phyloP scores from a whole-genome alignment of 2,888 invertebrate genomes.

The Cosmopolites sordidus region DNA sequence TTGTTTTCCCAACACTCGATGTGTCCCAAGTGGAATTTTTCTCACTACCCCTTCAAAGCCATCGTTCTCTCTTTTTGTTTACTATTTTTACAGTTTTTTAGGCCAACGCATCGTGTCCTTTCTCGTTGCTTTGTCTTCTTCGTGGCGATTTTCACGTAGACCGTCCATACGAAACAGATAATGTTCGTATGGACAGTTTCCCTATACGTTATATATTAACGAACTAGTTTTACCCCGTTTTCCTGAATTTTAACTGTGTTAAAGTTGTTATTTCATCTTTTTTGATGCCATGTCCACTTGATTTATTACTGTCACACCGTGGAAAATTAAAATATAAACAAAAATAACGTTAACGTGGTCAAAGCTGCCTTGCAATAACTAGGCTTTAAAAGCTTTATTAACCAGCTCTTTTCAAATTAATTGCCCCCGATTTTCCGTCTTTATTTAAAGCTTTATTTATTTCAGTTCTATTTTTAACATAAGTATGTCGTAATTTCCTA shows the following conservation, averaged over 20 bases:
- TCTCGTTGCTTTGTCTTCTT: background rate
- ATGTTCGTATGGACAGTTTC: no score
- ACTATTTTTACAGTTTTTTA: slow-evolving; percentile 2
- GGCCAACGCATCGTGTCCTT: background rate
- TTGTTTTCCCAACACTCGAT: slow-evolving; percentile 1
- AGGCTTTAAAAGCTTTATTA: background rate
- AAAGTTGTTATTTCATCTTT: no score
- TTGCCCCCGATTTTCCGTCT: background rate
- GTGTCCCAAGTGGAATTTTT: slow-evolving; percentile 8
- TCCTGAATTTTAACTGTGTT: no score
- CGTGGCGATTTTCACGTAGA: slow-evolving; percentile 10
- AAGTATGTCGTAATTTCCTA: background rate
- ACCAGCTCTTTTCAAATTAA: background rate
- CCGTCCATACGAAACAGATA: background rate
- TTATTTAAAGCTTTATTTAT: background rate
- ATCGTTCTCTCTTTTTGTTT: slow-evolving; percentile 8
- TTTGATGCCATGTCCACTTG: no score
- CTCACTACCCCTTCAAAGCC: background rate
- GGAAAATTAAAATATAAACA: no score
- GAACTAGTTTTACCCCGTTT: no score
- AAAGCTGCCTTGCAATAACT: background rate
- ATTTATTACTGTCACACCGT: background rate
- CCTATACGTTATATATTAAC: no score
- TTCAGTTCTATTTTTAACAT: background rate
- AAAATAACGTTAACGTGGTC: background rate